Base-by-base conservation (phyloP, 2,797 vertebrate genomes). In the Sebastes iracundus region DNA sequence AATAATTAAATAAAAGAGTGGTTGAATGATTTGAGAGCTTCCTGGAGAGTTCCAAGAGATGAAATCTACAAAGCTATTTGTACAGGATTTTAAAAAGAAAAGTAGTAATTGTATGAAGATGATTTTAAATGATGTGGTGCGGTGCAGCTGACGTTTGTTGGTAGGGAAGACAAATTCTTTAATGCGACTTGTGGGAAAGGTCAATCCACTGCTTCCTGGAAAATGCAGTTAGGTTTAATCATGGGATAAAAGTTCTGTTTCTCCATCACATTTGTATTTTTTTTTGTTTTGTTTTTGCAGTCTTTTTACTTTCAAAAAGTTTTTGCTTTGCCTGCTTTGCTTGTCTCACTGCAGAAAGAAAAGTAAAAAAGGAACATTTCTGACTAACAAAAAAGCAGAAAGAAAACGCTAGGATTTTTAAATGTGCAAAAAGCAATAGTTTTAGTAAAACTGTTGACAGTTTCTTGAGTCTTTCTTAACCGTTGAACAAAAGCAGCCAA, bases 371-470 rank as follows among this genome's bases (percentile, higher is more conserved):
- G 33, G n/a, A 80, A 82, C n/a, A 83, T 79, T 83, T 90, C 78
- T 87, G 83, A 81, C 82, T 84, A 63, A 86, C 14, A 78, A 84
- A 89, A 49, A 49, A 49, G 59, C 72, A 56, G 59, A 90, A 86
- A 79, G 87, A 49, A 90, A 88, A 83, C 38, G 80, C 83, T 97
- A 96, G 96, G 95, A 96, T 94, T 96, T 97, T 87, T 92, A 93
- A 93, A 93, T 93, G 93, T 95, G 95, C 94, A 93, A 94, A 96
- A 97, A 98, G 98, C 97, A 99, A 99, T 99, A 98, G 98, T 97
- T 97, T 97, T 97, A 97, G 91, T 97, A 96, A 97, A 98, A 98
- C 97, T 97, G 97, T 97, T 97, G 97, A 97, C 97, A 97, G 97
- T 98, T 98, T 97, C 97, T 97, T 96, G 97, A 96, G 96, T 98